phyloP scores from a whole-genome alignment of 2,797 vertebrate species.

The Rhinoraja longicauda region DNA sequence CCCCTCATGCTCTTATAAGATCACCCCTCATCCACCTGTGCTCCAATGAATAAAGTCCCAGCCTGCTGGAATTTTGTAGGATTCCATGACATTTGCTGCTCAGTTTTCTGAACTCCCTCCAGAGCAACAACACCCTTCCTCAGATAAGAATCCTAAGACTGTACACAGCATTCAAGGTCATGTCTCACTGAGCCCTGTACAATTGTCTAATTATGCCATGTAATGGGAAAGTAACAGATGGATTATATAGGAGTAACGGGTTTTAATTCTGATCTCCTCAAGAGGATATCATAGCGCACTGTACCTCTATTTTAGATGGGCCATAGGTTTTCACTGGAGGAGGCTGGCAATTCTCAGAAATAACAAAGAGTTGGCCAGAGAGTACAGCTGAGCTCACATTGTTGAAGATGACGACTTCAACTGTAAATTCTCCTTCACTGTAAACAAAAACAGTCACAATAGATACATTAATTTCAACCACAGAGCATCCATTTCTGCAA shows the following conservation, averaged over 20 bases:
- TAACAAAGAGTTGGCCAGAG: conserved; percentile 63
- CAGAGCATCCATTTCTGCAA: neutral
- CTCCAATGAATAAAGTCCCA: too few relatives aligned
- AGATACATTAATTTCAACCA: neutral
- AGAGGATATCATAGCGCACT: neutral
- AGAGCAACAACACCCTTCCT: too few relatives aligned
- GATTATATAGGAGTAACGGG: neutral
- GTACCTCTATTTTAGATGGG: conserved; percentile 65
- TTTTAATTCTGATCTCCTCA: neutral
- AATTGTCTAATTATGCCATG: too few relatives aligned
- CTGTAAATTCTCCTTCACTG: conserved; percentile 67
- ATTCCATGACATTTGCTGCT: too few relatives aligned
- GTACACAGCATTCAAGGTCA: too few relatives aligned
- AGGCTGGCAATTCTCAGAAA: conserved; percentile 62
- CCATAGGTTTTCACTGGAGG: conserved; percentile 74
- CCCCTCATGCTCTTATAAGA: too few relatives aligned
- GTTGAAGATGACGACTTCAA: conserved; percentile 62
- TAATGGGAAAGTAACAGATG: neutral
- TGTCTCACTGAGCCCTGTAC: too few relatives aligned
- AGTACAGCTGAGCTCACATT: conserved; percentile 62
- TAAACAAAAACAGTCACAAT: neutral
- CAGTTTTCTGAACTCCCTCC: too few relatives aligned
- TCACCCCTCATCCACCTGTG: too few relatives aligned
- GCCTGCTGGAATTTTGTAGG: too few relatives aligned
- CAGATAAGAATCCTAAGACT: too few relatives aligned